Evolutionary conservation across 2,888 invertebrate species (phyloP).

Genomic region (Steinernema carpocapsae): DNA sequence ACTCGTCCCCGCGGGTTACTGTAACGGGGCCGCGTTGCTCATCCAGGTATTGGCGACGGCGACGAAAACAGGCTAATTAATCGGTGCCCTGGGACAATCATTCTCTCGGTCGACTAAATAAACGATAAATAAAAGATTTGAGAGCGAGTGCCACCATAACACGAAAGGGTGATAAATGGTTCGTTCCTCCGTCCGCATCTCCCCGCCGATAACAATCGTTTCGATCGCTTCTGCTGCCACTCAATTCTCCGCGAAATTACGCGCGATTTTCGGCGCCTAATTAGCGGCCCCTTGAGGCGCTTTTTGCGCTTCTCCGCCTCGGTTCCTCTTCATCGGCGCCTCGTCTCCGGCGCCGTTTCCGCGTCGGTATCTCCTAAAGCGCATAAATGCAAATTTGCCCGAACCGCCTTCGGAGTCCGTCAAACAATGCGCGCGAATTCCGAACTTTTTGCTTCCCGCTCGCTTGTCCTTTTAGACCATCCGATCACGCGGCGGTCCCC

Average conservation of each 20-base stretch:
- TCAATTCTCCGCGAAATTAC: not conserved
- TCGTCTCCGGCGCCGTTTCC: not conserved
- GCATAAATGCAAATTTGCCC: slow-evolving; percentile 21
- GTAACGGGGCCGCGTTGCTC: not conserved
- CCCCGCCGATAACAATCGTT: not conserved
- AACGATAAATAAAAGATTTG: not conserved
- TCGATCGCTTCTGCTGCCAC: not conserved
- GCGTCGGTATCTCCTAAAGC: not conserved
- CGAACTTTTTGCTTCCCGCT: not conserved
- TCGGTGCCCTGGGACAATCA: not conserved
- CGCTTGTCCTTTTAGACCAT: not conserved
- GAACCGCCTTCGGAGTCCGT: not conserved
- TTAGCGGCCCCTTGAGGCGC: not conserved
- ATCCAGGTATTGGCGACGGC: no score
- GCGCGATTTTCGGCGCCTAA: slow-evolving; percentile 26
- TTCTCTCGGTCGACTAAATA: not conserved
- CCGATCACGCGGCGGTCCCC: slow-evolving; percentile 1
- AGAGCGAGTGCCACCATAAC: not conserved
- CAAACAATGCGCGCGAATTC: not conserved
- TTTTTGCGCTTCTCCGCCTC: not conserved
- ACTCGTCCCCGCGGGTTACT: not conserved
- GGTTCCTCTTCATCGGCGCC: not conserved
- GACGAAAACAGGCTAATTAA: not conserved
- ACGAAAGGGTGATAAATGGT: not conserved
- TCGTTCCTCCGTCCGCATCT: not conserved